Base-by-base conservation (phyloP, 2,113 vertebrate species). In the Natator depressus region DNA sequence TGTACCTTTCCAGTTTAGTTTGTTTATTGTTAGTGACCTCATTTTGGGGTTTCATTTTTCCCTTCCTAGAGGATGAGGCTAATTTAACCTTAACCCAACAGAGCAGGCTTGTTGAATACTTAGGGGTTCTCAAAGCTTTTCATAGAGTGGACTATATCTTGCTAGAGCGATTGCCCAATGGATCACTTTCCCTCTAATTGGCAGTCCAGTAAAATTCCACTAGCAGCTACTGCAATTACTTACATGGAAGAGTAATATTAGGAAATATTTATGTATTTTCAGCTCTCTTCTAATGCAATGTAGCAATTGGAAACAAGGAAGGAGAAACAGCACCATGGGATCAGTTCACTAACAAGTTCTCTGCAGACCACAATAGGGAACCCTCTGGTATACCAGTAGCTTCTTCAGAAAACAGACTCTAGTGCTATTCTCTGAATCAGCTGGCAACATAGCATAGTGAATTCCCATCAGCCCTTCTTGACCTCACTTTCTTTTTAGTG, bases 201-300 rank as follows among this genome's bases (percentile, higher is more conserved):
- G 38, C 38, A 76, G 12, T 76, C 22, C 24, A 46, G 42, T 76
- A 76, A 76, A 76, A 76, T 76, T 76, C 72, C 24, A 46, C 10
- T 76, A 27, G 38, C 72, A 46, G 42, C 24, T 76, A 46, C 38
- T 6, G 42, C 72, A 76, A 25, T 25, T 76, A 46, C 72, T 76
- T 94, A 75, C 31, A 49, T 84, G 57, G 83, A 92, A 93, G 89
- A 88, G 50, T 83, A 95, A 75, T 92, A 94, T 95, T 96, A 88
- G 83, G 94, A 84, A 97, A 96, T 35, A 90, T 51, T 76, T 5
- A 8, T 85, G 35, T 69, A 95, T 95, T 94, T 97, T 96, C 95
- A 95, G 96, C 59, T 89, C 54, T 17, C 46, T 8, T 90, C 88
- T 92, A 91, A 88, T 92, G 87, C 84, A 95, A 91, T 24, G 78